Base-by-base conservation (phyloP, 2,888 invertebrate species). In the Chymomyza amoena region DNA sequence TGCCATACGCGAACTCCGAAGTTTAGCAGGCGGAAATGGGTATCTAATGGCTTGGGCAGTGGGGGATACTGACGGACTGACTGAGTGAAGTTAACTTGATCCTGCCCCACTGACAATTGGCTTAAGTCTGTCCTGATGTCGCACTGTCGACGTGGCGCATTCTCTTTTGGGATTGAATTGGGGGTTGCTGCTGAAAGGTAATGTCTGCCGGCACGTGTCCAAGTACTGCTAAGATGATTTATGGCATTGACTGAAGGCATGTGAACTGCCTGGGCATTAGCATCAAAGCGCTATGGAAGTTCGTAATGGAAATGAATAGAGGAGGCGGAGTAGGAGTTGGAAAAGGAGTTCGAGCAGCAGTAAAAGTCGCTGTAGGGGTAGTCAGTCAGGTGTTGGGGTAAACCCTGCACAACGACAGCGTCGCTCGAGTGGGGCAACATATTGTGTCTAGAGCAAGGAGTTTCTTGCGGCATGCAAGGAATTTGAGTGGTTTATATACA, bases 91-190 rank as follows among this genome's bases (percentile, higher is more conserved):
- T 79, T 74, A 68, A 65, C 84, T 76, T 81, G 79, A 84, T 87
- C 84, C 84, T 84, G 87, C 83, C 84, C 83, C 84, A 84, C 84
- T 82, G 87, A 84, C 85, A 84, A 84, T 84, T 87, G 87, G 79
- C 87, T 87, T 87, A 78, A 66, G 82, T 76, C 74, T 61, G 32
- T 50, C 59, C 51, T 32, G 16, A 9, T n/a, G 54, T 56, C 39
- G 15, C 20, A 6, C n/a, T 5, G 54, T 56, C 39, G 15, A 6
- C n/a, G 13, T 15, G 16, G 9, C 59, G n/a, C 32, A 28, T 32
- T 59, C n/a, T 28, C 5, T 32, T n/a, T 18, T 2, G 59, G 20
- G 45, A n/a, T 13, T 15, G 54, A 54, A 16, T 54, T 54, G 25
- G 59, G 67, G 45, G 50, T 52, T 59, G 52, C 52, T 57, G 45